Base-by-base conservation (phyloP, 2,113 vertebrate genomes). In the Cinclus cinclus region DNA sequence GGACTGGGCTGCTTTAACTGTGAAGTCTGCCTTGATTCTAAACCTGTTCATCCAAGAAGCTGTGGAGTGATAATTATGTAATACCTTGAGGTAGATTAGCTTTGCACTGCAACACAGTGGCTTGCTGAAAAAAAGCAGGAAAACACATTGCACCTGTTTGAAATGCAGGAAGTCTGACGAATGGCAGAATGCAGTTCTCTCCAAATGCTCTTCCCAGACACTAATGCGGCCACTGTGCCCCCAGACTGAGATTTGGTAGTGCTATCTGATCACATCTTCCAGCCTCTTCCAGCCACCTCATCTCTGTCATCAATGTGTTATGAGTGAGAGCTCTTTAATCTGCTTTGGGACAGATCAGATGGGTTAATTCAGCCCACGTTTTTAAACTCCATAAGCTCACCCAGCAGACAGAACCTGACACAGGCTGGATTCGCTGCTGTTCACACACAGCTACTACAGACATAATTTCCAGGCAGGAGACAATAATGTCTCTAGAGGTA, bases 161-260 rank as follows among this genome's bases (percentile, higher is more conserved):
- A 81, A 84, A 15, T 27, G 60, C n/a, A 46, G 41, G 46, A 68
- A 6, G 31, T 19, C 62, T 78, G 65, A 74, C 27, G 18, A 28
- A 49, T 23, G 14, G 33, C 70, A 70, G 39, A 39, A 53, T 22
- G 33, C 24, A 62, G 3, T 62, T 37, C 17, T 89, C 21, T 71
- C 59, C 3, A 2, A 13, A 11, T 68, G 5, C 20, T 84, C 83
- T 70, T 69, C 47, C 39, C 47, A 42, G 60, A 9, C 9, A 2
- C 37, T 28, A 9, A 33, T 42, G 49, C 18, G 13, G 53, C 53
- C 3, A 4, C 53, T 22, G 7, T 0, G 0, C 9, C 60, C 28
- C 25, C 53, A 59, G 0, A 50, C 39, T 70, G 64, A 8, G 53
- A 21, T 50, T 55, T 52, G 27, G 27, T 35, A 35, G 23, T 80